A percentile compares a stretch with the other conserved stretches of the same genome.
Conservation (phyloP, 1,140 invertebrate genomes). For the Drosophila kurseongensis region DNA sequence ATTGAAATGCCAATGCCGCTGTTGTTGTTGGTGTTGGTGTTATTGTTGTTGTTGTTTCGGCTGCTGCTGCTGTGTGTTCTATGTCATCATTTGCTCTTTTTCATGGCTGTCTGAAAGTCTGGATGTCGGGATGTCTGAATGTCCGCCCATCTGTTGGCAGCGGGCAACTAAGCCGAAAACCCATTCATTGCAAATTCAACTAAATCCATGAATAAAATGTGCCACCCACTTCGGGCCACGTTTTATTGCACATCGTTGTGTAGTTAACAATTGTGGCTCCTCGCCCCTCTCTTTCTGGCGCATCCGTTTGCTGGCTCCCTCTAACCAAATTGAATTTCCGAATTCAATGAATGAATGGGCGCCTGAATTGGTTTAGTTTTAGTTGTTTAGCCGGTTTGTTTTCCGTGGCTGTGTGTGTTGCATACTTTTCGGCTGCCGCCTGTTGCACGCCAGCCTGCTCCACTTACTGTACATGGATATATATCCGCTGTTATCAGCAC, state of each 20-base stretch:
- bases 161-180: conserved; percentile 65
- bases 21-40: conserved; percentile 15
- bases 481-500: conserved; percentile 11
- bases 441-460: conserved; percentile 63
- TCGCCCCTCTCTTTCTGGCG: conserved; percentile 16
- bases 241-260: conserved; percentile 77
- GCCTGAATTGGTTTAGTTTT: conserved; percentile 78
- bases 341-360: conserved; percentile 80
- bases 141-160: not conserved
- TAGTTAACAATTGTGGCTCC: conserved; percentile 64
- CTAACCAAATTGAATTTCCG: conserved; percentile 77
- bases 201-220: conserved; percentile 83
- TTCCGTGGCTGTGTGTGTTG: conserved; percentile 38
- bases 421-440: conserved; percentile 73
- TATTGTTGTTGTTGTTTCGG: conserved; percentile 23
- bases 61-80: conserved; percentile 40
- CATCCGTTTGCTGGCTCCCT: conserved; percentile 41
- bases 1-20: conserved; percentile 61
- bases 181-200: conserved; percentile 82
- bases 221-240: conserved; percentile 52
- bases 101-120: conserved; percentile 54
- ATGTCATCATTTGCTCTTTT: conserved; percentile 79
- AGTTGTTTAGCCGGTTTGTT: conserved; percentile 75
- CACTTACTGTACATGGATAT: conserved; percentile 16
- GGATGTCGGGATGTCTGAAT: conserved; percentile 33